phyloP scores from a whole-genome alignment of 2,113 vertebrate genomes.

The Myiopsitta monachus region DNA sequence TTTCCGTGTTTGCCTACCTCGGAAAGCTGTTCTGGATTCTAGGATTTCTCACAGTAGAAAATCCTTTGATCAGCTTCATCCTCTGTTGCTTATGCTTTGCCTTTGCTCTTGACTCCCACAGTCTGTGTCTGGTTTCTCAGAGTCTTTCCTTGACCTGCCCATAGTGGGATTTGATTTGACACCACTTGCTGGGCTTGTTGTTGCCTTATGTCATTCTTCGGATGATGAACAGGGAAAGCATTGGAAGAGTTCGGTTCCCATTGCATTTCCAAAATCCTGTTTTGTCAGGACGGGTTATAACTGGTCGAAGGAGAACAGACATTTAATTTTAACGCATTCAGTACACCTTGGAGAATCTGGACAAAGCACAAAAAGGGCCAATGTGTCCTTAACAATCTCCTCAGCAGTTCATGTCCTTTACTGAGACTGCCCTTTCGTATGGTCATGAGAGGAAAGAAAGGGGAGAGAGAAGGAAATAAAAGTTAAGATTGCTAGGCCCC shows the following conservation, averaged over 20 bases:
- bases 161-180: neutral
- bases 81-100: neutral
- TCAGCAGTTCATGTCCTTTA: neutral
- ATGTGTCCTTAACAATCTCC: neutral
- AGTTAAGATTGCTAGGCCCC: neutral
- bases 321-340: neutral
- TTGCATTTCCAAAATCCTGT: neutral
- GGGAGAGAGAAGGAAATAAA: neutral
- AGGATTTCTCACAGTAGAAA: neutral
- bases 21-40: neutral
- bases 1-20: neutral
- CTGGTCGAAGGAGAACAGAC: neutral
- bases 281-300: neutral
- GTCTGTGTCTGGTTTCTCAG: neutral
- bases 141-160: neutral
- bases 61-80: neutral
- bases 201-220: neutral
- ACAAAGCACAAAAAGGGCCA: neutral
- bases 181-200: neutral
- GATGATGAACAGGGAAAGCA: neutral
- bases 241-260: neutral
- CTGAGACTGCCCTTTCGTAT: neutral
- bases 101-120: neutral
- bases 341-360: neutral
- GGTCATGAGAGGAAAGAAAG: neutral